A percentile compares a stretch with the other conserved stretches of the same genome.
Evolutionary conservation across 1,140 invertebrate species (phyloP).

Genomic region (Danaus melanippus): DNA sequence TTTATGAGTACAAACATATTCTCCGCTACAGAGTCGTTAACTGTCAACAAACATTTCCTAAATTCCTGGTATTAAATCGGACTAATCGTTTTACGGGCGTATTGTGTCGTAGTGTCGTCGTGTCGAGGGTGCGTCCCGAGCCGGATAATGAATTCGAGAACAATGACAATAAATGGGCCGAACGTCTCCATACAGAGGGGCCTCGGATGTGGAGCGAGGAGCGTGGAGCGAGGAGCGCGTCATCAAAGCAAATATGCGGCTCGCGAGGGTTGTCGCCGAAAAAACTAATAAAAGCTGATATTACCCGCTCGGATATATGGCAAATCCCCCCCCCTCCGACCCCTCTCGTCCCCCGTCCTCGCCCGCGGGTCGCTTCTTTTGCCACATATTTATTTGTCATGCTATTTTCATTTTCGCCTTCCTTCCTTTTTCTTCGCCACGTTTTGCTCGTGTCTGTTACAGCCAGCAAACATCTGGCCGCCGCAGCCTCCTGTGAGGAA

Average conservation of each 20-base stretch:
- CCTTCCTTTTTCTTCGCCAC: slow-evolving; percentile 1
- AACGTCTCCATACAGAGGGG: slow-evolving; percentile 20
- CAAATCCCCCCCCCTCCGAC: not conserved
- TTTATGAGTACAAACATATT: slow-evolving; percentile 10
- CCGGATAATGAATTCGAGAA: slow-evolving; percentile 22
- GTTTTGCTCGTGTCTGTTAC: not conserved
- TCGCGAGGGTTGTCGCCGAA: slow-evolving; percentile 42
- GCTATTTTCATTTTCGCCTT: not conserved
- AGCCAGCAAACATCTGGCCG: not conserved
- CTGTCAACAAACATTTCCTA: slow-evolving; percentile 8
- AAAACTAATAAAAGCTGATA: slow-evolving; percentile 66
- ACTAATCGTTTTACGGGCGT: slow-evolving; percentile 21
- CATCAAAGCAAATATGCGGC: slow-evolving; percentile 52
- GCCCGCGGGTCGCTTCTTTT: not conserved
- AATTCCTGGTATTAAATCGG: slow-evolving; percentile 16
- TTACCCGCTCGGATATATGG: slow-evolving; percentile 33
- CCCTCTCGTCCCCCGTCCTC: not conserved
- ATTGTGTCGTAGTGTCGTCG: slow-evolving; percentile 19
- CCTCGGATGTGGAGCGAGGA: slow-evolving; percentile 8
- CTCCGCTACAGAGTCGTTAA: slow-evolving; percentile 9
- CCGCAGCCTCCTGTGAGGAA: not conserved
- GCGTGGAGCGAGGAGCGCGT: slow-evolving; percentile 3
- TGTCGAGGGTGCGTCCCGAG: slow-evolving; percentile 12
- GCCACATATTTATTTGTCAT: not conserved
- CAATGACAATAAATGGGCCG: slow-evolving; percentile 31